Conservation (phyloP, 2,797 vertebrate genomes). For the Enteromius paludinosus region DNA sequence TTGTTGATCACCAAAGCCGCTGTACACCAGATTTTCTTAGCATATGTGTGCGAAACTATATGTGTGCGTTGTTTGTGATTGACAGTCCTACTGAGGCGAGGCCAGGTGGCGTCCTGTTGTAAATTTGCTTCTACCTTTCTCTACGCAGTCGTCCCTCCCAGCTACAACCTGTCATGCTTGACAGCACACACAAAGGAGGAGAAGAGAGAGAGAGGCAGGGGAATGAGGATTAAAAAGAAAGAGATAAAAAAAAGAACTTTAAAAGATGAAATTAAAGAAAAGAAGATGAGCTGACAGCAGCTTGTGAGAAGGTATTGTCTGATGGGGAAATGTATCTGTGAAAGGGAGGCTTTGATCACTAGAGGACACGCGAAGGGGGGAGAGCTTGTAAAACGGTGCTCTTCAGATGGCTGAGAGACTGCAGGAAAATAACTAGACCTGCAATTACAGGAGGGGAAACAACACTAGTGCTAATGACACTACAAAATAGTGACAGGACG, state of each 20-base stretch:
- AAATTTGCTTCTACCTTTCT: slow-evolving; percentile 79
- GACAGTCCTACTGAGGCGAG: slow-evolving; percentile 43
- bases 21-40: slow-evolving; percentile 29
- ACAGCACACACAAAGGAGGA: slow-evolving; percentile 78
- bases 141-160: slow-evolving; percentile 79
- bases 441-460: slow-evolving; percentile 65
- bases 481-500: slow-evolving; percentile 44
- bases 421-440: slow-evolving; percentile 62
- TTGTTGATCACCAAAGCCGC: slow-evolving; percentile 30
- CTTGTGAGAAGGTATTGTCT: slow-evolving; percentile 83
- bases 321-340: slow-evolving; percentile 74
- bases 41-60: slow-evolving; percentile 32
- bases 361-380: slow-evolving; percentile 65
- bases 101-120: slow-evolving; percentile 78
- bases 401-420: slow-evolving; percentile 68
- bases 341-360: slow-evolving; percentile 80
- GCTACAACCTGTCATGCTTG: slow-evolving; percentile 82
- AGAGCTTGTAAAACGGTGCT: slow-evolving; percentile 76
- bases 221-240: slow-evolving; percentile 72
- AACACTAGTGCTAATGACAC: slow-evolving; percentile 54
- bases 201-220: slow-evolving; percentile 74
- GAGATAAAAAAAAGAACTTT: slow-evolving; percentile 75
- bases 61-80: slow-evolving; percentile 62
- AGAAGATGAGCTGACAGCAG: slow-evolving; percentile 80
- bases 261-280: slow-evolving; percentile 84